Percentiles rank a stretch among this genome's conserved stretches.
These are phyloP conservation scores for Sciurus vulgaris DNA, from an alignment of 2,797 vertebrate genomes.

Conservation along the genomic window DNA sequence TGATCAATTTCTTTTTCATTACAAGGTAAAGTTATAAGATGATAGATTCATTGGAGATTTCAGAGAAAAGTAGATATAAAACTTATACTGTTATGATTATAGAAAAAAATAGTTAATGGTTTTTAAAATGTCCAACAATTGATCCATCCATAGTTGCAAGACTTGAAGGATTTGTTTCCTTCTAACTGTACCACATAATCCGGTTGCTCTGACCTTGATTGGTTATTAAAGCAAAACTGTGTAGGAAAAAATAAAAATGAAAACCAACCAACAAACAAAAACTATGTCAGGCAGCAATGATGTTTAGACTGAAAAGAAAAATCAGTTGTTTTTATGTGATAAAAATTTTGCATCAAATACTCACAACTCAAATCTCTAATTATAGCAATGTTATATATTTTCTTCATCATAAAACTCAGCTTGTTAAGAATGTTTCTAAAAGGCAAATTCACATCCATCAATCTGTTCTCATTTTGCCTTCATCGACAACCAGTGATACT, in stretches of 20 bases:
- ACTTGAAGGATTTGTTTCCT: slow-evolving; percentile 29
- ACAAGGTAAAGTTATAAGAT: background rate
- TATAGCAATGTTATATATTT: slow-evolving; percentile 6
- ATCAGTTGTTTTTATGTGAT: background rate
- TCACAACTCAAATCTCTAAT: slow-evolving; percentile 26
- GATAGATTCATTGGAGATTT: background rate
- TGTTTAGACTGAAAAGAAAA: background rate
- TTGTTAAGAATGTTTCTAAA: background rate
- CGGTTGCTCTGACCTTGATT: background rate
- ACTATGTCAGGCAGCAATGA: background rate
- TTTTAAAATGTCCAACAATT: slow-evolving; percentile 40
- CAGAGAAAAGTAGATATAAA: background rate
- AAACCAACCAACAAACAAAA: background rate
- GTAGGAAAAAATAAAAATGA: background rate
- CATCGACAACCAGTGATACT: background rate
- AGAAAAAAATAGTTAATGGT: background rate
- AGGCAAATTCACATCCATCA: background rate
- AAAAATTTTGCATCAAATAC: slow-evolving; percentile 15
- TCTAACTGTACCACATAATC: background rate
- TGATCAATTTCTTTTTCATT: background rate
- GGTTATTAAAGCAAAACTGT: background rate
- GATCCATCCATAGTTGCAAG: background rate
- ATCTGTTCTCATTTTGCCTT: background rate
- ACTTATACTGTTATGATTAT: background rate
- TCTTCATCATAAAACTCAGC: background rate